A percentile compares a stretch with the other conserved stretches of the same genome.
Evolutionary conservation across 2,113 vertebrate species (phyloP).

Genomic region (Penelope pileata): DNA sequence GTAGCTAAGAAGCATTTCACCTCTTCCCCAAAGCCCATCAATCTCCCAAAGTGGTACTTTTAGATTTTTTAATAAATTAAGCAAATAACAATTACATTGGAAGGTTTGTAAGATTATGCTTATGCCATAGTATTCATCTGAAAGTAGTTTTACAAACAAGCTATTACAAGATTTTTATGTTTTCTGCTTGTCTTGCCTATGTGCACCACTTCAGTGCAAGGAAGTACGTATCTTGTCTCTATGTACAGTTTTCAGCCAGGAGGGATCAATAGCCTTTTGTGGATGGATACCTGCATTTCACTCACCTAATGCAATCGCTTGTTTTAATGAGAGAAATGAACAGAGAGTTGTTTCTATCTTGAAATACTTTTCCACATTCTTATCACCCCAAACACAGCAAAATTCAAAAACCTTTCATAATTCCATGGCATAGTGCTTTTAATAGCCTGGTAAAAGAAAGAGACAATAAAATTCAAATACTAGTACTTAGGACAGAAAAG

Average conservation of each 20-base stretch:
- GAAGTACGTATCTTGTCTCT: neutral
- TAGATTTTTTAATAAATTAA: neutral
- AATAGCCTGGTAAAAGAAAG: neutral
- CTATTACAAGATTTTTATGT: neutral
- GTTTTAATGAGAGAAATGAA: constrained; percentile 27
- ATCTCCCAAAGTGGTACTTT: neutral
- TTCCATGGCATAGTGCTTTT: neutral
- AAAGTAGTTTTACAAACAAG: neutral
- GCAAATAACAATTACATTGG: neutral
- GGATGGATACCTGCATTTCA: neutral
- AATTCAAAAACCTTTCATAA: neutral
- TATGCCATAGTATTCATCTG: neutral
- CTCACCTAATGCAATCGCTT: neutral
- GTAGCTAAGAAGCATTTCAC: neutral
- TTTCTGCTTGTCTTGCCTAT: constrained; percentile 17
- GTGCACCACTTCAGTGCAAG: neutral
- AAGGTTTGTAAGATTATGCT: neutral
- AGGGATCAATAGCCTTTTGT: neutral
- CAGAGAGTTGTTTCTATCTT: neutral
- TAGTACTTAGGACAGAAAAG: neutral
- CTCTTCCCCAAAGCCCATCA: neutral
- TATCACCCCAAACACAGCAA: neutral
- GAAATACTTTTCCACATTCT: neutral
- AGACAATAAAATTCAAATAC: neutral
- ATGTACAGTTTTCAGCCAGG: neutral